Conservation (phyloP, 2,797 vertebrate species). For the Anniella stebbinsi region DNA sequence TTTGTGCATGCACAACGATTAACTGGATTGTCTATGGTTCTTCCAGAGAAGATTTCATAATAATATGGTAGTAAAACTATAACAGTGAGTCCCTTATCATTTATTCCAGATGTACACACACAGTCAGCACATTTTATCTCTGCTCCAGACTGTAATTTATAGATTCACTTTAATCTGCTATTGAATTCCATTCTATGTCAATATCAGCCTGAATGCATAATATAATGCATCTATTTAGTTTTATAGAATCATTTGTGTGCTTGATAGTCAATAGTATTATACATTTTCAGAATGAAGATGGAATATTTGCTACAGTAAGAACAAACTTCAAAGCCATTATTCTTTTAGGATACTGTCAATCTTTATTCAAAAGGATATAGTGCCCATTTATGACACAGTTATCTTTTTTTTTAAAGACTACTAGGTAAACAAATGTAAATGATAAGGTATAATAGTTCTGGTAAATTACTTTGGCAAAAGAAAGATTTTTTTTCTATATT, state of each 20-base stretch:
- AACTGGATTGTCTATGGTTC: neutral
- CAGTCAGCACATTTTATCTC: neutral
- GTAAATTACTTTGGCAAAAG: neutral
- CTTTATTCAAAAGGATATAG: neutral
- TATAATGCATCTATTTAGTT: slow-evolving; percentile 33
- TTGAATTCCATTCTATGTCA: slow-evolving; percentile 30
- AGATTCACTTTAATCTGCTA: slow-evolving; percentile 22
- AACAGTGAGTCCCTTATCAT: slow-evolving; percentile 3
- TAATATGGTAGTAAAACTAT: slow-evolving; percentile 7
- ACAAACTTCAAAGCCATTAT: slow-evolving; percentile 2
- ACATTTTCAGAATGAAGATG: neutral
- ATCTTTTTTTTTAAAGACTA: neutral
- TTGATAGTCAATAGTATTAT: neutral
- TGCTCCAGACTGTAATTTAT: slow-evolving; percentile 8
- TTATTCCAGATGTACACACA: neutral
- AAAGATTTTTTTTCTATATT: neutral
- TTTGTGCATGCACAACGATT: neutral
- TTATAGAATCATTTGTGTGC: neutral
- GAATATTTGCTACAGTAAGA: slow-evolving; percentile 1
- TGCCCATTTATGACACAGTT: neutral
- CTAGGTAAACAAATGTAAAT: neutral
- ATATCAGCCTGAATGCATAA: slow-evolving; percentile 39
- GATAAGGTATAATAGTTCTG: neutral
- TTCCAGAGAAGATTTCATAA: neutral
- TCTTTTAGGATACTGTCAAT: neutral